A percentile compares a stretch with the other conserved stretches of the same genome.
phyloP scores from a whole-genome alignment of 2,113 vertebrate species.

The Atrichornis clamosus region DNA sequence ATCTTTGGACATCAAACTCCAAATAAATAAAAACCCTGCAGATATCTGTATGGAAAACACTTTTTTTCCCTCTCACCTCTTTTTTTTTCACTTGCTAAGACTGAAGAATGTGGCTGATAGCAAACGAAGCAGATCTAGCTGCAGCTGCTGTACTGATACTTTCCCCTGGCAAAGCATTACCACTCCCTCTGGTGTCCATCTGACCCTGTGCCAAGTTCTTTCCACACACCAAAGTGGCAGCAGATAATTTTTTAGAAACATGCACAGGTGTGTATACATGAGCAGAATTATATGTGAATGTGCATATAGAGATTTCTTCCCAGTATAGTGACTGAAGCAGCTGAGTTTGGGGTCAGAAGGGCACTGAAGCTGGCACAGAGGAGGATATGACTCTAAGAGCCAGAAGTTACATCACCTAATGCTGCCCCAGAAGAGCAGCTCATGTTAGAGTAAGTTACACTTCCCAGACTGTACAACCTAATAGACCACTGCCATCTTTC shows the following conservation, averaged over 20 bases:
- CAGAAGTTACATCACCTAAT: not conserved
- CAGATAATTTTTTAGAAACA: not conserved
- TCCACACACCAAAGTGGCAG: not conserved
- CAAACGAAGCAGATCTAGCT: not conserved
- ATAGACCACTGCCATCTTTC: not conserved
- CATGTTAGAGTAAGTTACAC: not conserved
- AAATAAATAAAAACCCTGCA: not conserved
- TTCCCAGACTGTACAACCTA: not conserved
- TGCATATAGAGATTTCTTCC: not conserved
- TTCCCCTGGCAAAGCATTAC: not conserved
- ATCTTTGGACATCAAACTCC: not conserved
- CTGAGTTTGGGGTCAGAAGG: not conserved
- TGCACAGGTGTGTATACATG: not conserved
- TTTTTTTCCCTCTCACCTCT: fast-evolving
- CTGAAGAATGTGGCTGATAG: not conserved
- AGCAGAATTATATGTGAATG: not conserved
- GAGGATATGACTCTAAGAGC: not conserved
- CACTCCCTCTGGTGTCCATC: not conserved
- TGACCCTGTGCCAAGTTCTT: not conserved
- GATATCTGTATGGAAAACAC: not conserved
- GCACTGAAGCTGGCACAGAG: not conserved
- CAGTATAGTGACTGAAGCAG: not conserved
- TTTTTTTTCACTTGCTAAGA: not conserved
- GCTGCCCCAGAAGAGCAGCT: not conserved
- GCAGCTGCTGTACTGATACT: not conserved